Base-by-base conservation (phyloP, 2,888 invertebrate genomes). In the Eurois occulta region DNA sequence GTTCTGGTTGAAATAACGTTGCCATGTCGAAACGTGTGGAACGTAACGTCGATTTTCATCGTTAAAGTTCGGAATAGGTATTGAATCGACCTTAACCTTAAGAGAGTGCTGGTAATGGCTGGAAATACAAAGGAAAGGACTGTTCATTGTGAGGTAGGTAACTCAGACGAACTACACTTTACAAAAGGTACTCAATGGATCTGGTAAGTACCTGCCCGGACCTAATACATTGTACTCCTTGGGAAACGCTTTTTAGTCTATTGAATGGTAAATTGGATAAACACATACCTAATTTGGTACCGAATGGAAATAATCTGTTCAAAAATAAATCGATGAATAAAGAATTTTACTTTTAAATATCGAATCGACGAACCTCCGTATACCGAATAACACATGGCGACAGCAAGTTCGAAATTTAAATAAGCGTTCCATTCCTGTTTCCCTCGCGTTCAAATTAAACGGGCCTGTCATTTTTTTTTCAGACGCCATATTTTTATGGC, bases 401-500 rank as follows among this genome's bases (percentile, higher is more conserved):
- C 89, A 85, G 82, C 88, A 87, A 89, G 89, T 92, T 93, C 90
- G 89, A 93, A 93, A 93, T 94, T 94, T 92, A 91, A 94, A 94
- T 92, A 90, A 91, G 86, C 88, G 87, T 90, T 90, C 89, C 91
- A 88, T 92, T 92, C 87, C 85, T 88, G 77, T 87, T 76, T 88
- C 72, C 71, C 89, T 78, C 89, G 89, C 91, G 87, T 87, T 91
- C 90, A 93, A 94, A 94, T 94, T 93, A 93, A 94, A 94, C 90
- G 90, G 87, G 87, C 87, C 83, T 87, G 90, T 92, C 85, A 92
- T 92, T 93, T 92, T 93, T 92, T 92, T 92, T 92, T 91, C 88
- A 81, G 89, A 88, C 88, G 91, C 89, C 90, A 92, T 92, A 93
- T 94, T 94, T 95, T 95, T 94, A 93, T 92, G 93, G 90, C 90